Percentiles rank a stretch among this genome's conserved stretches.
These are phyloP conservation scores for Chloroceryle inda DNA, from an alignment of 2,797 vertebrate species.

Conservation along the genomic window DNA sequence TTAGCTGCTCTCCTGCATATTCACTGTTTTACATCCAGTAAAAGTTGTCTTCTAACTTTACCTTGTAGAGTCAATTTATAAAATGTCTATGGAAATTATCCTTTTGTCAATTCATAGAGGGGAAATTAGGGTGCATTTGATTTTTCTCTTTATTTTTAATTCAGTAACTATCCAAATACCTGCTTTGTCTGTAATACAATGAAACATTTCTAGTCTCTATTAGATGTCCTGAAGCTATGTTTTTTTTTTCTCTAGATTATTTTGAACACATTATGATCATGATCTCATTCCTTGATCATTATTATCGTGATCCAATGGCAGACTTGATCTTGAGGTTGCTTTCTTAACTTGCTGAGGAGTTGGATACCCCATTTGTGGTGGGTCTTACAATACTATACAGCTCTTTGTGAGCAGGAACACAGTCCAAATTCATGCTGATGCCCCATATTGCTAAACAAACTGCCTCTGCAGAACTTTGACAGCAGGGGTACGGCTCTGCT, in stretches of 20 bases:
- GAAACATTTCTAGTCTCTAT: background rate
- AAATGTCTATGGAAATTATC: background rate
- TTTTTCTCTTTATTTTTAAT: background rate
- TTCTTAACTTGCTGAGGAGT: background rate
- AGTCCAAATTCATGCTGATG: background rate
- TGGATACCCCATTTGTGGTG: background rate
- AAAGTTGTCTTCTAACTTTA: background rate
- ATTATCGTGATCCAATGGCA: background rate
- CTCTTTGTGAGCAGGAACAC: background rate
- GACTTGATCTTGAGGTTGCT: background rate
- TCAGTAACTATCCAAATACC: background rate
- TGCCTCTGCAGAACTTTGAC: fast-evolving
- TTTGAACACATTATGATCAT: background rate
- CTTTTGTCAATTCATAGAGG: background rate
- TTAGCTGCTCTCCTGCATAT: background rate
- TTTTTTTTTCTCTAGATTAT: background rate
- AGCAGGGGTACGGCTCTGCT: background rate
- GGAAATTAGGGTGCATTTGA: background rate
- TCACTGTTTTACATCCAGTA: background rate
- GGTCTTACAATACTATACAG: background rate
- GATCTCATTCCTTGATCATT: background rate
- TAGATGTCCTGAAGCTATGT: background rate
- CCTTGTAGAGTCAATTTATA: background rate
- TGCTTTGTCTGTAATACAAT: background rate
- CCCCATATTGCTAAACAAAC: background rate